Evolutionary conservation across 2,797 vertebrate species (phyloP).

Genomic region (Adrianichthys oophorus): DNA sequence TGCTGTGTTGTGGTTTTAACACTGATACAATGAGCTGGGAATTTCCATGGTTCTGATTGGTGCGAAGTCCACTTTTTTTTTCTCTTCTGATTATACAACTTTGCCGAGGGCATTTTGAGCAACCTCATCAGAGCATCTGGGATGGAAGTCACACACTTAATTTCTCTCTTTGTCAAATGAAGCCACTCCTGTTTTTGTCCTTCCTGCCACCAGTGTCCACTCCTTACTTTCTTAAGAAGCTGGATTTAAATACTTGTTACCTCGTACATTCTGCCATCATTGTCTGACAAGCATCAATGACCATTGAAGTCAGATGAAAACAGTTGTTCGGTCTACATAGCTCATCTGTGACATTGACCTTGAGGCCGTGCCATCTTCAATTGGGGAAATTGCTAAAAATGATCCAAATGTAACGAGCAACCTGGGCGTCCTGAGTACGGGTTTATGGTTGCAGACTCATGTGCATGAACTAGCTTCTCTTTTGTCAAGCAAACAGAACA

Average conservation of each 20-base stretch:
- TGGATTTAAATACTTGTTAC: neutral
- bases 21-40: neutral
- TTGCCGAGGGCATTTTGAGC: constrained; percentile 12
- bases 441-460: constrained; percentile 48
- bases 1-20: neutral
- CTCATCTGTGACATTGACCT: constrained; percentile 42
- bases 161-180: neutral
- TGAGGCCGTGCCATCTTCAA: constrained; percentile 38
- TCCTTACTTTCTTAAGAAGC: neutral
- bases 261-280: constrained; percentile 7
- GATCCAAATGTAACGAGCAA: constrained; percentile 41
- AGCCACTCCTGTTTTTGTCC: neutral
- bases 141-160: neutral
- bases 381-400: constrained; percentile 42
- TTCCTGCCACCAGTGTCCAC: neutral
- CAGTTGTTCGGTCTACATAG: constrained; percentile 6
- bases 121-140: constrained; percentile 12
- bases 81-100: constrained; percentile 5
- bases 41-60: neutral
- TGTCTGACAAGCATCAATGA: constrained; percentile 9
- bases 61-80: neutral
- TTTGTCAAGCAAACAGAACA: constrained; percentile 57
- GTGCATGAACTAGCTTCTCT: constrained; percentile 40
- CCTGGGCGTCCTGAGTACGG: constrained; percentile 30
- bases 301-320: constrained; percentile 18